Conservation (phyloP, 2,888 invertebrate genomes). For the Microplitis deprimator region DNA sequence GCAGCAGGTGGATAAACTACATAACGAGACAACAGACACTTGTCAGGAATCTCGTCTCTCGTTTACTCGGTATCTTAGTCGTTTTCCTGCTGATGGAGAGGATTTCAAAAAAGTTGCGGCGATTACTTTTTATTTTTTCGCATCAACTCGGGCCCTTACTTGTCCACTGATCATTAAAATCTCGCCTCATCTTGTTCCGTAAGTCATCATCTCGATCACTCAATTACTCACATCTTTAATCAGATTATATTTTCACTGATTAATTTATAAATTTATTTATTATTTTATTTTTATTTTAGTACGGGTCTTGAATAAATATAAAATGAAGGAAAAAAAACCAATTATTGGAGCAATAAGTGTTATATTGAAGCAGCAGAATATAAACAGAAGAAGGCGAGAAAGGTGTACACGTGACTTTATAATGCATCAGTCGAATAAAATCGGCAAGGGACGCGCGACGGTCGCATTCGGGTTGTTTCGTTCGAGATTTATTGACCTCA, state of each 20-base stretch:
- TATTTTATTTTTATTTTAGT: not conserved
- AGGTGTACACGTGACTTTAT: conserved; percentile 45
- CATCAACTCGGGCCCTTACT: conserved; percentile 28
- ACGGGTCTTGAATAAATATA: not conserved
- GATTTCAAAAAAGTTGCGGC: conserved; percentile 29
- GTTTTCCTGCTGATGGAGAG: conserved; percentile 12
- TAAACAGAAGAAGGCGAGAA: conserved; percentile 37
- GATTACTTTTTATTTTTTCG: conserved; percentile 23
- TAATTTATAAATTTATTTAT: not conserved
- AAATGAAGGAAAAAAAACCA: conserved; percentile 1
- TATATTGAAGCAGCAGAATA: conserved; percentile 29
- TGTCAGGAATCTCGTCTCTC: conserved; percentile 40
- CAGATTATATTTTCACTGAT: not conserved
- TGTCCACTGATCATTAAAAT: conserved; percentile 41
- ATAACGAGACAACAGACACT: conserved; percentile 35
- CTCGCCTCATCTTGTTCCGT: conserved; percentile 34
- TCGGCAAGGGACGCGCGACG: conserved; percentile 46
- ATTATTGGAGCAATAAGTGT: conserved; percentile 5
- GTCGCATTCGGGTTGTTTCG: conserved; percentile 53
- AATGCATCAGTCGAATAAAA: conserved; percentile 44
- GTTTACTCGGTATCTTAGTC: conserved; percentile 26
- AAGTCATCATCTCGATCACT: conserved; percentile 33
- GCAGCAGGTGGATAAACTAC: conserved; percentile 20
- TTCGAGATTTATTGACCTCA: conserved; percentile 56
- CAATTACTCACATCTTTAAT: conserved; percentile 37